A percentile compares a stretch with the other conserved stretches of the same genome.
Conservation (phyloP, 2,888 invertebrate genomes). For the Cephus runcator region DNA sequence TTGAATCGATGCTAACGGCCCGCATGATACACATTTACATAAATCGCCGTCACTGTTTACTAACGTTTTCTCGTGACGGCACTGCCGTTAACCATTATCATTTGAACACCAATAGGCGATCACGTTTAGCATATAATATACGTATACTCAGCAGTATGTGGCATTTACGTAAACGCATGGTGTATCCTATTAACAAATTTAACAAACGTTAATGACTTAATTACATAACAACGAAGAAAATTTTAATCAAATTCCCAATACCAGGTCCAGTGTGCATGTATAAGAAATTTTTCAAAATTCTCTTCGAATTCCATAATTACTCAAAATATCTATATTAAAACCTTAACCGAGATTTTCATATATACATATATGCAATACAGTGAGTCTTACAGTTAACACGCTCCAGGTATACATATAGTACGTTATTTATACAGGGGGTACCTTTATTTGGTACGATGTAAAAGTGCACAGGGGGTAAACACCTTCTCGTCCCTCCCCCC, state of each 20-base stretch:
- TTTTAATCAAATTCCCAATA: no score
- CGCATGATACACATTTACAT: constrained; percentile 44
- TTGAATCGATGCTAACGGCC: constrained; percentile 40
- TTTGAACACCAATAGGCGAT: not conserved
- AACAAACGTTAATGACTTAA: not conserved
- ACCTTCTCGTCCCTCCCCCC: not conserved
- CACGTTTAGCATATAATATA: not conserved
- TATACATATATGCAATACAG: not conserved
- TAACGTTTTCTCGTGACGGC: not conserved
- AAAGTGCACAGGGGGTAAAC: not conserved
- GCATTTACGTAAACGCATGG: not conserved
- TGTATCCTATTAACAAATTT: not conserved
- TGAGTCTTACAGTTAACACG: not conserved
- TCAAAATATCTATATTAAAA: not conserved
- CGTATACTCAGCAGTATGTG: not conserved
- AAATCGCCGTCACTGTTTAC: constrained; percentile 14
- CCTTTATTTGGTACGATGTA: not conserved
- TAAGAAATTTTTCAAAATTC: no score
- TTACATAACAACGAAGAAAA: not conserved
- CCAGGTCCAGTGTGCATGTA: no score
- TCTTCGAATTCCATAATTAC: no score
- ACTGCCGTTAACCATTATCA: not conserved
- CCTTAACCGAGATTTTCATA: not conserved
- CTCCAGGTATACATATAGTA: not conserved
- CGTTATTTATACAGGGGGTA: not conserved